Conservation (phyloP, 2,113 vertebrate species). For the Paralichthys olivaceus region DNA sequence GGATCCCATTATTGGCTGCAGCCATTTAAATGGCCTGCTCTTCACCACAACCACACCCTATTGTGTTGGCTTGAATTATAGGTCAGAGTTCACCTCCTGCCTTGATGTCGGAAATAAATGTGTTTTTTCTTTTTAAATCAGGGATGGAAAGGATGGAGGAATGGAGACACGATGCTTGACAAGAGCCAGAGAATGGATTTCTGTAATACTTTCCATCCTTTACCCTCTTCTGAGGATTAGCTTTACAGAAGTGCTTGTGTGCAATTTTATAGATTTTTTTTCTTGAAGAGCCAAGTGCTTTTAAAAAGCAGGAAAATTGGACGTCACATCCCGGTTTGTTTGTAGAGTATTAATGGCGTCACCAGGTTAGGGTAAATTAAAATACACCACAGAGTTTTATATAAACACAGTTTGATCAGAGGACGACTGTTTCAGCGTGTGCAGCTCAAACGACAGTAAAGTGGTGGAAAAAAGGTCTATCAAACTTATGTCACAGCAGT, state of each 20-base stretch:
- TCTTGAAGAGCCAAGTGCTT: slow-evolving; percentile 47
- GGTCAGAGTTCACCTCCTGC: slow-evolving; percentile 64
- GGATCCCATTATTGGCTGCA: slow-evolving; percentile 45
- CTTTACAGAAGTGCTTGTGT: slow-evolving; percentile 45
- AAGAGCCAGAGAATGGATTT: slow-evolving; percentile 11
- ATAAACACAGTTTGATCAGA: slow-evolving; percentile 5
- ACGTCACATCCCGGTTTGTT: slow-evolving; percentile 39
- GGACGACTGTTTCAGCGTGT: slow-evolving; percentile 1
- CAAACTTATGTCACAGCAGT: not conserved
- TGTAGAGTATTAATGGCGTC: slow-evolving; percentile 45
- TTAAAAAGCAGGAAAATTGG: slow-evolving; percentile 44
- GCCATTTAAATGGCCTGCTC: slow-evolving; percentile 46
- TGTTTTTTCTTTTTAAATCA: not conserved
- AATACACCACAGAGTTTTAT: slow-evolving; percentile 20
- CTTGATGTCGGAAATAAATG: slow-evolving; percentile 22
- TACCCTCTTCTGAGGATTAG: slow-evolving; percentile 34
- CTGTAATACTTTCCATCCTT: slow-evolving; percentile 65
- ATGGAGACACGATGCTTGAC: slow-evolving; percentile 2
- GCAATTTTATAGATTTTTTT: slow-evolving; percentile 42
- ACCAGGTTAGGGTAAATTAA: slow-evolving; percentile 7
- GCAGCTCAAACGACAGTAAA: not conserved
- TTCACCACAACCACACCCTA: slow-evolving; percentile 49
- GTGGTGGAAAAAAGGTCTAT: not conserved
- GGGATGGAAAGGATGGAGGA: slow-evolving; percentile 21
- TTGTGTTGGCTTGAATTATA: slow-evolving; percentile 30